Percentiles rank a stretch among this genome's conserved stretches.
Evolutionary conservation across 2,113 vertebrate species (phyloP).

Genomic region (Oreotragus oreotragus): DNA sequence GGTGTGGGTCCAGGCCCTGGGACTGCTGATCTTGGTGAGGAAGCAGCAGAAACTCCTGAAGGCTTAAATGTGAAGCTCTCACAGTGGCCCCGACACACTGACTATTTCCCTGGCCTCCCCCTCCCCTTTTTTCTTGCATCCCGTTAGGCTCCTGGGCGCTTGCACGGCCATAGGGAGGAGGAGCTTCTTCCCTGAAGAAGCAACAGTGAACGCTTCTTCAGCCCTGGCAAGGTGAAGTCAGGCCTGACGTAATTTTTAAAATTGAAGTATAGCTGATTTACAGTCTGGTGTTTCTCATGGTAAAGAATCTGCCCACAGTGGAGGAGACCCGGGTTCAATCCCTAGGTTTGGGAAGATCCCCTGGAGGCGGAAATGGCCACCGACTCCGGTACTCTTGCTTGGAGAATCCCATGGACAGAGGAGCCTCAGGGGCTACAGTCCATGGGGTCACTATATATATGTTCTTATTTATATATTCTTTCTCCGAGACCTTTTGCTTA

Average conservation of each 20-base stretch:
- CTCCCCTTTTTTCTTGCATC: background rate
- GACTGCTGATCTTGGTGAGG: background rate
- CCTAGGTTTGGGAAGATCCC: background rate
- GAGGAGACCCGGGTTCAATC: background rate
- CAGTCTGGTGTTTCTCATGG: background rate
- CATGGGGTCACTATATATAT: background rate
- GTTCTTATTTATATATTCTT: background rate
- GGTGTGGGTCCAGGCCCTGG: background rate
- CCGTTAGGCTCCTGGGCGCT: background rate
- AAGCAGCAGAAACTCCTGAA: background rate
- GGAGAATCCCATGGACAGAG: background rate
- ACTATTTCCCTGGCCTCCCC: rapidly evolving
- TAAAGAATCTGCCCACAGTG: background rate
- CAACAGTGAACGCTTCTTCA: background rate
- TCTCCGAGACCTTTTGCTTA: background rate
- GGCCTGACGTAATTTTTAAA: background rate
- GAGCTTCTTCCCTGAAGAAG: too few relatives aligned
- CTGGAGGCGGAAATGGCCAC: background rate
- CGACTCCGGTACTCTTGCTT: background rate
- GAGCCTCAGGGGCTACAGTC: background rate
- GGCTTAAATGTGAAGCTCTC: background rate
- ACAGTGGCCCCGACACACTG: background rate
- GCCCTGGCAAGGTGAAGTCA: background rate
- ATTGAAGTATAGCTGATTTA: background rate
- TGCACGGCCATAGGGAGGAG: background rate